Evolutionary conservation across 1,140 invertebrate species (phyloP), one percentile per base, ranked within the genome.

Genomic region (Drosophila pachea): DNA sequence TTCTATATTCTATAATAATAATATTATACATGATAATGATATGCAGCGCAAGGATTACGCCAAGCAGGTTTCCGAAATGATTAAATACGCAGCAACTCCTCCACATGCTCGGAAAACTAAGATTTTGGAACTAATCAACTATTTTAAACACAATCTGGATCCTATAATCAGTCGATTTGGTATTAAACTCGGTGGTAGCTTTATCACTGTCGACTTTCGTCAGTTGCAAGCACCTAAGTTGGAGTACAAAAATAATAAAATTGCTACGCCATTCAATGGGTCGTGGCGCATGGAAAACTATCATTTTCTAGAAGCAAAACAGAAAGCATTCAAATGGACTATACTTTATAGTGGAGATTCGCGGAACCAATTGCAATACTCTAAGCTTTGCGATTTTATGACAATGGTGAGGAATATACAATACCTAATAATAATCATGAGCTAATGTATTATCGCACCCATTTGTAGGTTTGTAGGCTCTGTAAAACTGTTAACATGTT

Each of bases 61-160:
- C 7, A 82, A 38, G 0, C 94, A 95, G 87, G 92, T 94, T 0
- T 64, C 91, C 0, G 89, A 76, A 0, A 94, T 95, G 93, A 94
- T 96, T 0, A 88, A 74, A 36, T 89, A 89, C 43, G 92, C 94
- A 2, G 94, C 94, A 1, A 94, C 92, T 0, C 75, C 89, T 5
- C 92, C 94, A 0, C 74, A 90, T 4, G 81, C 73, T 0, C 90
- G 94, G 0, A 93, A 93, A 75, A 1, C 66, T 0, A 95, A 93
- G 78, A 95, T 95, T 29, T 89, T 92, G 74, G 83, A 92, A 7
- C 89, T 92, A 9, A 90, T 94, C 31, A 71, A 76, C 38, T 87
- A 79, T 67, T 83, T 90, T 4, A 66, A 90, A 2, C 91, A 91
- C 60, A 92, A 93, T 62, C 0, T 65, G 0, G 88, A 92, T 83